Percentiles rank a stretch among this genome's conserved stretches.
Evolutionary conservation across 1,140 invertebrate species (phyloP).

Genomic region (Pseudobourletiella spinata): DNA sequence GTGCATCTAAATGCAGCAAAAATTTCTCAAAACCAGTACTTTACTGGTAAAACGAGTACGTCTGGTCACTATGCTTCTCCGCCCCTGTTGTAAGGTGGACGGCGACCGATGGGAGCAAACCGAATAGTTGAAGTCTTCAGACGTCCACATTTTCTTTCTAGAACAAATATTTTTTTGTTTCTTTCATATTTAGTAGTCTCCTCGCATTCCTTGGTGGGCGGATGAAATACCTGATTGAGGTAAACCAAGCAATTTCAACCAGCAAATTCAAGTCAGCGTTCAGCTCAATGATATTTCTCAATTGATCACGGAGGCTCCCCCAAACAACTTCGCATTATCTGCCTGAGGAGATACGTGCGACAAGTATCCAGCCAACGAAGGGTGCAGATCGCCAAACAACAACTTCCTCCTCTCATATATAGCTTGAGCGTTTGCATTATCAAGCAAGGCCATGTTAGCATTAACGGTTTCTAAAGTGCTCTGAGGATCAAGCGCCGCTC

Average conservation of each 20-base stretch:
- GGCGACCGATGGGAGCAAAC: neutral
- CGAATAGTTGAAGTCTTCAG: no score
- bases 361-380: neutral
- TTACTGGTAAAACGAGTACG: neutral
- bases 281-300: neutral
- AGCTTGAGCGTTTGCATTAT: conserved; percentile 7
- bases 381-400: neutral
- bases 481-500: neutral
- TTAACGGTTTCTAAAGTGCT: neutral
- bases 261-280: neutral
- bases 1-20: no score
- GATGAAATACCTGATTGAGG: neutral
- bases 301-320: no score
- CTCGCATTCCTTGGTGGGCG: neutral
- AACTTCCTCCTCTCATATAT: neutral
- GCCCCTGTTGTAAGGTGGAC: neutral
- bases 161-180: neutral
- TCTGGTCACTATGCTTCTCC: no score
- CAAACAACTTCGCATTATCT: neutral
- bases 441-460: neutral
- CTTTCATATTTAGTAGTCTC: neutral
- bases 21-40: no score
- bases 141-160: no score
- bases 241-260: neutral
- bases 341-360: neutral